Evolutionary conservation across 35 echinoderm and acorn worm genomes (phyloP).

Genomic region (Chiridota heheva): DNA sequence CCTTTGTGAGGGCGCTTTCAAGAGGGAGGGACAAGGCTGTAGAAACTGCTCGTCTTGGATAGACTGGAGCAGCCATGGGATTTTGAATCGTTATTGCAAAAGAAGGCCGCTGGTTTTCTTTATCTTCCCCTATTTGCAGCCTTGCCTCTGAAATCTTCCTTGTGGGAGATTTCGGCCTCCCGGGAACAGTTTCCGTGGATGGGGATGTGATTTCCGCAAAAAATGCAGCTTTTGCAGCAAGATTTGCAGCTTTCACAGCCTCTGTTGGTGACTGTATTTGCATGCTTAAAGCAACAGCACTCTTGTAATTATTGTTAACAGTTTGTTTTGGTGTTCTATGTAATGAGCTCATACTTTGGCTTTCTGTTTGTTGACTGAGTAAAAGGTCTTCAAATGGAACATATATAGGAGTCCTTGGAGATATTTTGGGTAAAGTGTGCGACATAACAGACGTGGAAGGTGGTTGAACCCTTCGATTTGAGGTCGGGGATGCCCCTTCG

Average conservation of each 20-base stretch:
- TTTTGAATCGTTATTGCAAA: slow-evolving; percentile 73
- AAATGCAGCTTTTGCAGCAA: slow-evolving; percentile 47
- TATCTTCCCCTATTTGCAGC: slow-evolving; percentile 50
- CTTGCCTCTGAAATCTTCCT: slow-evolving; percentile 52
- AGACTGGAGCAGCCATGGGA: slow-evolving; percentile 24
- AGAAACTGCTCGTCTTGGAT: background rate
- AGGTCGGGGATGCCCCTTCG: slow-evolving; percentile 59
- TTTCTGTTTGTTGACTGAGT: slow-evolving; percentile 43
- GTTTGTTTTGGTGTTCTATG: slow-evolving; percentile 20
- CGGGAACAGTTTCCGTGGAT: slow-evolving; percentile 9
- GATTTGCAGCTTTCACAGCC: slow-evolving; percentile 68
- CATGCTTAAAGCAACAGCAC: slow-evolving; percentile 33
- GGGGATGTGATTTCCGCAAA: slow-evolving; percentile 55
- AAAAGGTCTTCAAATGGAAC: slow-evolving; percentile 51
- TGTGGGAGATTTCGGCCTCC: background rate
- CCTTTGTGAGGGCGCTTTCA: slow-evolving; percentile 6
- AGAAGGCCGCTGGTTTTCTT: slow-evolving; percentile 10
- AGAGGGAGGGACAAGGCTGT: slow-evolving; percentile 30
- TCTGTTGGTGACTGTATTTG: slow-evolving; percentile 66
- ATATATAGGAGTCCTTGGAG: slow-evolving; percentile 40
- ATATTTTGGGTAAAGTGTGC: slow-evolving; percentile 86
- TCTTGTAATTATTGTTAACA: slow-evolving; percentile 11
- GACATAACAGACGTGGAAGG: slow-evolving; percentile 24
- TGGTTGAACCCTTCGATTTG: slow-evolving; percentile 5
- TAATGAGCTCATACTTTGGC: slow-evolving; percentile 58